These are phyloP conservation scores for Callosobruchus maculatus DNA, from an alignment of 2,888 invertebrate species.

Conservation along the genomic window DNA sequence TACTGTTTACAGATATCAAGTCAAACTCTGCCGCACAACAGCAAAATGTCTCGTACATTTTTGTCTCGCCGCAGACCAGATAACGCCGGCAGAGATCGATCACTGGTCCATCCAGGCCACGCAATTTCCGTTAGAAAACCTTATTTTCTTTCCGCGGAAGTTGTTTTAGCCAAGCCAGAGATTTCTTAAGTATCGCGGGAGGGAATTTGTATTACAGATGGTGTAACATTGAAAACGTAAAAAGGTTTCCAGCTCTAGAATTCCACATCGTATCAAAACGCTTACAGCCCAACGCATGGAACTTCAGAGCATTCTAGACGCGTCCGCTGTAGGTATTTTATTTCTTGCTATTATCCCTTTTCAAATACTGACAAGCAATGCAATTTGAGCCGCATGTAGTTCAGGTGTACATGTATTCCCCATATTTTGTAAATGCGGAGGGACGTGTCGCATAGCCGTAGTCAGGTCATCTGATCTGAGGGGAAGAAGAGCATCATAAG, in stretches of 20 bases:
- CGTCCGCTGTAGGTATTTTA: background rate
- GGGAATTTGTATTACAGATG: background rate
- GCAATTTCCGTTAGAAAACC: background rate
- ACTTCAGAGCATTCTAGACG: background rate
- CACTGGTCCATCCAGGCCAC: background rate
- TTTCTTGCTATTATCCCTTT: background rate
- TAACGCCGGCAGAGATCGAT: background rate
- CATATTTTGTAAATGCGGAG: background rate
- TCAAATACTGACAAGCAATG: background rate
- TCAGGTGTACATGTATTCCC: background rate
- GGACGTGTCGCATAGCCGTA: no score
- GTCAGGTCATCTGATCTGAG: no score
- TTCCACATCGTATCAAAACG: background rate
- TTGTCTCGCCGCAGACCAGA: background rate
- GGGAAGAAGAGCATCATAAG: no score
- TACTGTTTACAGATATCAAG: no score
- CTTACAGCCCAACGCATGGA: background rate
- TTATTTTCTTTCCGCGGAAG: background rate
- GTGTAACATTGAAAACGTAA: background rate
- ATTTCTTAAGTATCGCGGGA: background rate
- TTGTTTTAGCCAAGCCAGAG: background rate
- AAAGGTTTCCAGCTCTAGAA: background rate
- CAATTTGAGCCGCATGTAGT: background rate
- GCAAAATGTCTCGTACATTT: background rate
- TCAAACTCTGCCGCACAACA: background rate